These are phyloP conservation scores for Archaeoteleia sp. DNA, from an alignment of 2,888 invertebrate genomes.

Conservation along the genomic window DNA sequence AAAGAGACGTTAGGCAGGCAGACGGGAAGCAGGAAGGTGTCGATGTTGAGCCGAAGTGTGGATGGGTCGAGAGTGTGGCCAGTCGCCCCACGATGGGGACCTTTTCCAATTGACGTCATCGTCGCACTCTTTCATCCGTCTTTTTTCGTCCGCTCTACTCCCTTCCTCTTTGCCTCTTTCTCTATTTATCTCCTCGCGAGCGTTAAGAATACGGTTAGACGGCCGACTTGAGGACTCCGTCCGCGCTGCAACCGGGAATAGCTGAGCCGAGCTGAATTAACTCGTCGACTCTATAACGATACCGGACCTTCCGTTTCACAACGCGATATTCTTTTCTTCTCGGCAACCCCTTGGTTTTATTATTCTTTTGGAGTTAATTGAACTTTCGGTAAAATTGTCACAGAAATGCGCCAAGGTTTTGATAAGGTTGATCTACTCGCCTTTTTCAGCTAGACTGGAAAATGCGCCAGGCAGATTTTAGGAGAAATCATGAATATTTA, in stretches of 20 bases:
- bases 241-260: conserved; percentile 66
- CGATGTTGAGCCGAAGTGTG: conserved; percentile 40
- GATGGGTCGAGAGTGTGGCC: conserved; percentile 23
- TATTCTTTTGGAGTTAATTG: too few relatives aligned
- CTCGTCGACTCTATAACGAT: conserved; percentile 41
- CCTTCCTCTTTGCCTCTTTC: conserved; percentile 41
- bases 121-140: conserved; percentile 60
- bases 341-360: too few relatives aligned
- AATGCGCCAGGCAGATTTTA: too few relatives aligned
- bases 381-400: too few relatives aligned
- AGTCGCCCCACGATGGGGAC: conserved; percentile 61
- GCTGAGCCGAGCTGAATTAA: conserved; percentile 63
- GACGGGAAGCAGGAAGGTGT: conserved; percentile 33
- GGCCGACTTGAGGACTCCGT: conserved; percentile 62
- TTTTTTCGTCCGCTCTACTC: conserved; percentile 36
- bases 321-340: conserved; percentile 29
- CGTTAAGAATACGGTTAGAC: conserved; percentile 69
- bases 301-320: conserved; percentile 43
- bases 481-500: too few relatives aligned
- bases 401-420: too few relatives aligned
- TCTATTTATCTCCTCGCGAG: conserved; percentile 49
- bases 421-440: too few relatives aligned
- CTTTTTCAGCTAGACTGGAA: too few relatives aligned
- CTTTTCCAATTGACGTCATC: conserved; percentile 75
- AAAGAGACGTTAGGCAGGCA: conserved; percentile 42